phyloP scores from a whole-genome alignment of 1,140 invertebrate species.

The Neodiprion fabricii region DNA sequence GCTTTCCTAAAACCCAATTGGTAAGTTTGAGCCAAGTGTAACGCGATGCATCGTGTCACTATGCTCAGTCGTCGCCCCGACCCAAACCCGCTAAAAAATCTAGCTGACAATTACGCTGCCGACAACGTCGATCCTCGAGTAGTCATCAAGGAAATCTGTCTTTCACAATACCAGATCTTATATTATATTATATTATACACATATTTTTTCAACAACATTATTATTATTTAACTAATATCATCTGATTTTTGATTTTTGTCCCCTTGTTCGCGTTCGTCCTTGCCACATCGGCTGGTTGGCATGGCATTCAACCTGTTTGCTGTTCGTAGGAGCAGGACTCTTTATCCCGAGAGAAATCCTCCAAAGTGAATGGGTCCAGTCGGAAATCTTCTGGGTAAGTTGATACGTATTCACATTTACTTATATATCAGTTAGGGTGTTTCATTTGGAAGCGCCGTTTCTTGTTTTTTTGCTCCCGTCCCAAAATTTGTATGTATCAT shows the following conservation, averaged over 20 bases:
- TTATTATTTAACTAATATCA: slow-evolving; percentile 47
- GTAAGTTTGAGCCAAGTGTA: slow-evolving; percentile 58
- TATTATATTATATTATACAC: background rate
- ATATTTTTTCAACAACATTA: background rate
- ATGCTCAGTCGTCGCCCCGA: slow-evolving; percentile 43
- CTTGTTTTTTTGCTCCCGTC: background rate
- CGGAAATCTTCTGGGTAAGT: slow-evolving; percentile 64
- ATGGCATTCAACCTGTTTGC: slow-evolving; percentile 66
- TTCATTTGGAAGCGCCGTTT: too few species aligned
- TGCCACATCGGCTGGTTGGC: slow-evolving; percentile 64
- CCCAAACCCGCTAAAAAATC: slow-evolving; percentile 14
- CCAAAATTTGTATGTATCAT: background rate
- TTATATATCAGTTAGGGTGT: background rate
- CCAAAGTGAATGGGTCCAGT: slow-evolving; percentile 67
- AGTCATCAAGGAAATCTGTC: slow-evolving; percentile 12
- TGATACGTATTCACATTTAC: background rate
- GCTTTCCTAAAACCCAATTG: slow-evolving; percentile 62
- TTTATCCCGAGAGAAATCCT: slow-evolving; percentile 60
- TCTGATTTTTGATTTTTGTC: slow-evolving; percentile 60
- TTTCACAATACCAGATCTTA: background rate
- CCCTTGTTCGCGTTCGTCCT: slow-evolving; percentile 61
- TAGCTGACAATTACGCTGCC: slow-evolving; percentile 22
- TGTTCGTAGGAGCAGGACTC: slow-evolving; percentile 69
- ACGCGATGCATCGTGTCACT: slow-evolving; percentile 41
- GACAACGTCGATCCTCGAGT: slow-evolving; percentile 21